Conservation (phyloP, 2,888 invertebrate genomes). For the Danaus chrysippus region DNA sequence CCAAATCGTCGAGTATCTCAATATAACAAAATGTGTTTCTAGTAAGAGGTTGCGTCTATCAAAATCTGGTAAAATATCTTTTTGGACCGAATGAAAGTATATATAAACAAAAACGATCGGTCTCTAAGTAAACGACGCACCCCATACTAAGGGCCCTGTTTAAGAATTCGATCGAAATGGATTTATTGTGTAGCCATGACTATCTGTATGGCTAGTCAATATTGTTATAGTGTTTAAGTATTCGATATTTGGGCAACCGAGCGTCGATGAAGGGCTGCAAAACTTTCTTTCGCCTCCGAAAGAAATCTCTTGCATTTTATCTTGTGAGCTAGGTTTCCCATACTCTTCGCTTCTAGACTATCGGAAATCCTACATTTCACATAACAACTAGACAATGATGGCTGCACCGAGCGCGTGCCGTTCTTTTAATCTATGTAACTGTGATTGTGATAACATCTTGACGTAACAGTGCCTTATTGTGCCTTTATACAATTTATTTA, state of each 20-base stretch:
- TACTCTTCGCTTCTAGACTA: slow-evolving; percentile 65
- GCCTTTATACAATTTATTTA: slow-evolving; percentile 74
- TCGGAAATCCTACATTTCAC: slow-evolving; percentile 55
- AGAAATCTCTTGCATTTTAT: slow-evolving; percentile 54
- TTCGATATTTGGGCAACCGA: slow-evolving; percentile 27
- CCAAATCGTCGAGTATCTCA: slow-evolving; percentile 28
- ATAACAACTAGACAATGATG: slow-evolving; percentile 32
- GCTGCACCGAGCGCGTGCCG: slow-evolving; percentile 34
- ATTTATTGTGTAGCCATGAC: slow-evolving; percentile 38
- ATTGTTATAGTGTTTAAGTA: slow-evolving; percentile 31
- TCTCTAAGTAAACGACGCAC: no score
- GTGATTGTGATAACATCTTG: slow-evolving; percentile 76
- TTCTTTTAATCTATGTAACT: slow-evolving; percentile 52
- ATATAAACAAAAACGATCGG: no score
- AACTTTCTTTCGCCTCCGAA: slow-evolving; percentile 65
- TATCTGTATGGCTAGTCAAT: slow-evolving; percentile 53
- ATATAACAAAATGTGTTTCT: slow-evolving; percentile 8
- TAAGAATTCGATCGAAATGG: neutral
- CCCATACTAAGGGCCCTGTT: no score
- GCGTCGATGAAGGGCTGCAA: slow-evolving; percentile 34
- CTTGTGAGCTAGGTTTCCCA: slow-evolving; percentile 57
- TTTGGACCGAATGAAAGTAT: no score
- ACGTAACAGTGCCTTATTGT: slow-evolving; percentile 76
- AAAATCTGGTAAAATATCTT: no score
- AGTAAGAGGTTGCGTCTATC: neutral